phyloP scores from a whole-genome alignment of 2,797 vertebrate species.

The Distichodus sexfasciatus region DNA sequence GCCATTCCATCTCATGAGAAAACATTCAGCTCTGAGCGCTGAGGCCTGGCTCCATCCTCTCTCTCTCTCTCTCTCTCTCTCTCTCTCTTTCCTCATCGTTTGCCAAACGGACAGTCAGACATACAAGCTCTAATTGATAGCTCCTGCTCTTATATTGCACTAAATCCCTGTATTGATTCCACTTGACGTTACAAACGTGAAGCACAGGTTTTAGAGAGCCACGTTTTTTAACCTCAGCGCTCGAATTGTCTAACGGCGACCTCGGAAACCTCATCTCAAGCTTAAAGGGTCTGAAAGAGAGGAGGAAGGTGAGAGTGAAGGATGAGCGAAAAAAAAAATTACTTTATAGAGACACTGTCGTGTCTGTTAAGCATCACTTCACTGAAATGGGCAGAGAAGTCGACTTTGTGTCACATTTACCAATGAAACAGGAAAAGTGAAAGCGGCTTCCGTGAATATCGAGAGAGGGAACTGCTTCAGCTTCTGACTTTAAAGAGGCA shows the following conservation, averaged over 20 bases:
- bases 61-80: background rate
- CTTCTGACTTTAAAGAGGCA: too few relatives aligned
- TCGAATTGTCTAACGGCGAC: background rate
- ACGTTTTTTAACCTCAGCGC: background rate
- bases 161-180: background rate
- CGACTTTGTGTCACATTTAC: too few relatives aligned
- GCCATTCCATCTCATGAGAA: constrained; percentile 21
- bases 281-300: background rate
- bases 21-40: too few relatives aligned
- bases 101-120: background rate
- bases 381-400: too few relatives aligned
- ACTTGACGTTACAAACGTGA: too few relatives aligned
- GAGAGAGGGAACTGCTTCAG: too few relatives aligned
- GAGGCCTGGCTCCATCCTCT: background rate
- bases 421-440: too few relatives aligned
- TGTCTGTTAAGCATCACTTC: too few relatives aligned
- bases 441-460: too few relatives aligned
- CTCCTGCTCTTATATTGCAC: background rate
- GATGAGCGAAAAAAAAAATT: too few relatives aligned
- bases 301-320: too few relatives aligned
- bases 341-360: too few relatives aligned
- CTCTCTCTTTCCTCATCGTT: background rate
- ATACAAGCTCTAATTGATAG: background rate
- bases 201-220: background rate
- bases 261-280: background rate